These are phyloP conservation scores for Phortica variegata DNA, from an alignment of 1,140 invertebrate species.

Conservation along the genomic window DNA sequence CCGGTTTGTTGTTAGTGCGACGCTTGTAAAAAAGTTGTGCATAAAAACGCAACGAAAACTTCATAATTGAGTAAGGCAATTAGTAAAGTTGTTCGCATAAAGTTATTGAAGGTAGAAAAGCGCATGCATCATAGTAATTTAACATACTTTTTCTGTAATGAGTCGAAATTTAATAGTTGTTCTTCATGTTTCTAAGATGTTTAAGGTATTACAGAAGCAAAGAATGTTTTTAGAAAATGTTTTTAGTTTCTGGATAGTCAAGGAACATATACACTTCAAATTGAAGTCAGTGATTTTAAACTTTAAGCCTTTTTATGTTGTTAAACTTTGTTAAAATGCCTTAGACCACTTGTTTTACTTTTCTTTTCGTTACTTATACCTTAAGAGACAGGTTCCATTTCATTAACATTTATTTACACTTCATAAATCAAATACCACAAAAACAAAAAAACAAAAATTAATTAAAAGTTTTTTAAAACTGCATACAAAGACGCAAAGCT, in stretches of 20 bases:
- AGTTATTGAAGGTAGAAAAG: no score
- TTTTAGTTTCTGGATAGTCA: no score
- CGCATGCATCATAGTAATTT: constrained; percentile 26
- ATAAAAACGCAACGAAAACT: no score
- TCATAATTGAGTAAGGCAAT: constrained; percentile 42
- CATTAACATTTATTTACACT: constrained; percentile 29
- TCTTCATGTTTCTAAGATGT: not conserved
- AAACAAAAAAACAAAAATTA: not conserved
- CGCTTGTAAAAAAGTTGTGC: no score
- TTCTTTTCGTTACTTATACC: no score
- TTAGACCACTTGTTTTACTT: no score
- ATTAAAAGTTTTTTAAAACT: not conserved
- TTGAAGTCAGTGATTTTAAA: no score
- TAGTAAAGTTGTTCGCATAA: no score
- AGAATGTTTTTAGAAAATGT: constrained; percentile 6
- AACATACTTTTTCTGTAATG: constrained; percentile 1
- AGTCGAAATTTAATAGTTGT: not conserved
- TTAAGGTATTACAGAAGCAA: not conserved
- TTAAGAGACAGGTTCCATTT: no score
- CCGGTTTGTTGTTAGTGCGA: constrained; percentile 29
- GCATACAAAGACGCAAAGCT: constrained; percentile 5
- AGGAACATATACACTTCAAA: no score
- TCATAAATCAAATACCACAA: constrained; percentile 27
- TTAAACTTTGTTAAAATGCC: no score
- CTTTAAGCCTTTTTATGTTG: no score